These are phyloP conservation scores for Saturnia pavonia DNA, from an alignment of 2,888 invertebrate genomes.

Conservation along the genomic window DNA sequence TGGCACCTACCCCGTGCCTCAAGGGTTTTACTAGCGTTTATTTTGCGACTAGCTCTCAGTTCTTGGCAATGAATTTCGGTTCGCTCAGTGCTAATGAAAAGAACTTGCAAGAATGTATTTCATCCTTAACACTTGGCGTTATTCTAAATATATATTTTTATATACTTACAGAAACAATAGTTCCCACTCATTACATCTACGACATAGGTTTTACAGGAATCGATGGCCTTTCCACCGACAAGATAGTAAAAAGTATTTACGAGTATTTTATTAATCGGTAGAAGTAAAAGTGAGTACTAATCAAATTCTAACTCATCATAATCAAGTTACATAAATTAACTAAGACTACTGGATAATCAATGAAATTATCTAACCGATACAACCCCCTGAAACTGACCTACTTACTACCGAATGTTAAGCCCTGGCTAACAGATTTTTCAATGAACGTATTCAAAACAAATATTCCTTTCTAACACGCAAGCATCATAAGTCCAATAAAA, in stretches of 20 bases:
- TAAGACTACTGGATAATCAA: neutral
- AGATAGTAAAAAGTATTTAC: too few species aligned
- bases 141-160: too few species aligned
- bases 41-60: constrained; percentile 25
- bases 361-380: too few species aligned
- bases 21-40: constrained; percentile 45
- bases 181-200: too few species aligned
- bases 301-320: too few species aligned
- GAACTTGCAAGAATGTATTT: neutral
- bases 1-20: constrained; percentile 44
- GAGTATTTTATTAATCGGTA: too few species aligned
- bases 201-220: too few species aligned
- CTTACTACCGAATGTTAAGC: constrained; percentile 23
- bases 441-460: constrained; percentile 27
- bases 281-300: too few species aligned
- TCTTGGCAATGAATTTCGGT: constrained; percentile 16
- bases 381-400: constrained; percentile 31
- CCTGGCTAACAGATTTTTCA: constrained; percentile 20
- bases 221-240: too few species aligned
- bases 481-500: constrained; percentile 24
- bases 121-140: neutral
- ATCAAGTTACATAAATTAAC: too few species aligned
- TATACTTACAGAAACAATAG: too few species aligned
- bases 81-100: constrained; percentile 11
- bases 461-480: constrained; percentile 21